Evolutionary conservation across 2,888 invertebrate species (phyloP).

Genomic region (Drosophila antonietae): DNA sequence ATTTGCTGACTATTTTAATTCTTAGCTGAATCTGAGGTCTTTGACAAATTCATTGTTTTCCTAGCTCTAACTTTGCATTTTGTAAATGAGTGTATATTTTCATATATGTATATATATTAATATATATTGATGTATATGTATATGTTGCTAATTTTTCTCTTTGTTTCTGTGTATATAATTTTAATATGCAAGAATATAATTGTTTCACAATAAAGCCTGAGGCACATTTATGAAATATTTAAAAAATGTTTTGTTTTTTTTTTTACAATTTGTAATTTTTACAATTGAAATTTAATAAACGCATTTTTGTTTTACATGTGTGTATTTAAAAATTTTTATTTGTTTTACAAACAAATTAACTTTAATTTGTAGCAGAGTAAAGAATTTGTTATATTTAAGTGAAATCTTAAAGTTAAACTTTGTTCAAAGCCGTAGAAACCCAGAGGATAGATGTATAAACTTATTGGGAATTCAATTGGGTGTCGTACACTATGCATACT

Average conservation of each 20-base stretch:
- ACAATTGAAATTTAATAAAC: slow-evolving; percentile 20
- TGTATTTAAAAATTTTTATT: slow-evolving; percentile 54
- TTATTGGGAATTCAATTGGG: slow-evolving; percentile 6
- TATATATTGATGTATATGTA: slow-evolving; percentile 47
- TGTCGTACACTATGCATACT: slow-evolving; percentile 20
- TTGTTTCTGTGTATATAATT: slow-evolving; percentile 37
- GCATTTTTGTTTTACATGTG: slow-evolving; percentile 12
- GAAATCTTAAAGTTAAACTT: slow-evolving; percentile 50
- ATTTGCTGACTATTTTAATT: slow-evolving; percentile 40
- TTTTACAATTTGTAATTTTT: slow-evolving; percentile 29
- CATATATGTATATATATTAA: slow-evolving; percentile 49
- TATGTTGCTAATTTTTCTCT: slow-evolving; percentile 45
- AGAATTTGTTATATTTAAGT: slow-evolving; percentile 26
- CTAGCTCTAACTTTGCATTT: slow-evolving; percentile 54
- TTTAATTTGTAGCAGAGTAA: slow-evolving; percentile 32
- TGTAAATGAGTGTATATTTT: slow-evolving; percentile 78
- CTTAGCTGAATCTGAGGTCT: slow-evolving; percentile 43
- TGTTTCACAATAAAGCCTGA: slow-evolving; percentile 83
- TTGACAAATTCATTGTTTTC: slow-evolving; percentile 63
- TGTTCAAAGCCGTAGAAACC: slow-evolving; percentile 47
- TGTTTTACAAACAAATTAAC: slow-evolving; percentile 73
- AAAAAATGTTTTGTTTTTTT: slow-evolving; percentile 18
- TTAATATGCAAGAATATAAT: slow-evolving; percentile 62
- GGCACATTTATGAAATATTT: slow-evolving; percentile 73
- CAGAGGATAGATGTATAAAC: slow-evolving; percentile 29